These are phyloP conservation scores for Hypsopygia costalis DNA, from an alignment of 2,888 invertebrate species.

Conservation along the genomic window DNA sequence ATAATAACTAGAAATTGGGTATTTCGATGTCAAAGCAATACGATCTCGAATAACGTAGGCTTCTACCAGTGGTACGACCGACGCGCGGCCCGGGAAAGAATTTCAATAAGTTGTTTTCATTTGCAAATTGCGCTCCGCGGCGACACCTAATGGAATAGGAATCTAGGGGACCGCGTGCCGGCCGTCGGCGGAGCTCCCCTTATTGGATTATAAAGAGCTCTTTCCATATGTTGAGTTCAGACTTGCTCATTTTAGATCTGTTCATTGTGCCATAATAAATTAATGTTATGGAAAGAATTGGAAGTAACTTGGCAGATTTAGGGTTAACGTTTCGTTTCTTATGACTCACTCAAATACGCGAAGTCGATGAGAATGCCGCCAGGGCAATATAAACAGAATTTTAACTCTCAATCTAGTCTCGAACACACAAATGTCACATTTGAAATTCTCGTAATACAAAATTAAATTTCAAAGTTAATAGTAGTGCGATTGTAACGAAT, in stretches of 20 bases:
- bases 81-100: constrained; percentile 63
- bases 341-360: no score
- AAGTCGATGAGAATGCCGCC: no score
- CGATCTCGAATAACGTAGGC: constrained; percentile 51
- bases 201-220: constrained; percentile 62
- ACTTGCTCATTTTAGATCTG: constrained; percentile 19
- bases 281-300: background rate
- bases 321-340: no score
- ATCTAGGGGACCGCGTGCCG: constrained; percentile 55
- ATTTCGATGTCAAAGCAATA: constrained; percentile 39
- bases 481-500: no score
- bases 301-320: no score
- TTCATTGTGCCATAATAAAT: constrained; percentile 13
- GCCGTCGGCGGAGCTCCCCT: constrained; percentile 41
- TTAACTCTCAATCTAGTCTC: no score
- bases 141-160: constrained; percentile 77
- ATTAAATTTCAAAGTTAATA: no score
- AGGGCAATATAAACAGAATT: no score
- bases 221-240: constrained; percentile 26
- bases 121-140: constrained; percentile 74
- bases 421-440: no score
- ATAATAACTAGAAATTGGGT: constrained; percentile 28
- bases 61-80: constrained; percentile 34
- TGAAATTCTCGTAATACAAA: no score
- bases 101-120: constrained; percentile 81